Percentiles rank a stretch among this genome's conserved stretches.
Evolutionary conservation across 2,113 vertebrate species (phyloP).

Genomic region (Elaphurus davidianus): DNA sequence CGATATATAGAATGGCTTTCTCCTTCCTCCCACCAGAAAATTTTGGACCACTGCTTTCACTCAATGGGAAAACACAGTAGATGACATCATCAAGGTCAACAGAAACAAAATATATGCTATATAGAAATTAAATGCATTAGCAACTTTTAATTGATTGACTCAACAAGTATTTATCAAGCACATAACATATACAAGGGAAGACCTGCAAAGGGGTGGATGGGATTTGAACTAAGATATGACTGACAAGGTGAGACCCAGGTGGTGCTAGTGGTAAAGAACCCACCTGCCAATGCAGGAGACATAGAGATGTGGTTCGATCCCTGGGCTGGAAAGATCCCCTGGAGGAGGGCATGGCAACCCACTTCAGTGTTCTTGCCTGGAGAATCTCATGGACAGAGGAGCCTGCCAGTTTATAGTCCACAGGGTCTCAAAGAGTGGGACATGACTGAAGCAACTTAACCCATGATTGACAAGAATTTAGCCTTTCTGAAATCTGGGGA

Average conservation of each 20-base stretch:
- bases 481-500: not conserved
- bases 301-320: not conserved
- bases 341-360: not conserved
- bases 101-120: not conserved
- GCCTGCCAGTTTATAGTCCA: not conserved
- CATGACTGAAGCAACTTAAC: not conserved
- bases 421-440: accelerated
- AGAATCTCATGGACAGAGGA: not conserved
- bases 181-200: not conserved
- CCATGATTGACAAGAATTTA: not conserved
- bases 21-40: not conserved
- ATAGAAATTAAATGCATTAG: not conserved
- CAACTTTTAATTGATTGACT: not conserved
- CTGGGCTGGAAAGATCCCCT: not conserved
- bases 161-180: not conserved
- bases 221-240: not conserved
- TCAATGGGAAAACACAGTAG: not conserved
- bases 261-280: not conserved
- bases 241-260: not conserved
- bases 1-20: not conserved
- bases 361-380: not conserved
- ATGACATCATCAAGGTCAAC: not conserved
- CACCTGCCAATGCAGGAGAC: not conserved
- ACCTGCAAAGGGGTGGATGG: not conserved
- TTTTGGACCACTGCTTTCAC: not conserved